phyloP scores from a whole-genome alignment of 2,113 vertebrate genomes.

The Podilymbus podiceps region DNA sequence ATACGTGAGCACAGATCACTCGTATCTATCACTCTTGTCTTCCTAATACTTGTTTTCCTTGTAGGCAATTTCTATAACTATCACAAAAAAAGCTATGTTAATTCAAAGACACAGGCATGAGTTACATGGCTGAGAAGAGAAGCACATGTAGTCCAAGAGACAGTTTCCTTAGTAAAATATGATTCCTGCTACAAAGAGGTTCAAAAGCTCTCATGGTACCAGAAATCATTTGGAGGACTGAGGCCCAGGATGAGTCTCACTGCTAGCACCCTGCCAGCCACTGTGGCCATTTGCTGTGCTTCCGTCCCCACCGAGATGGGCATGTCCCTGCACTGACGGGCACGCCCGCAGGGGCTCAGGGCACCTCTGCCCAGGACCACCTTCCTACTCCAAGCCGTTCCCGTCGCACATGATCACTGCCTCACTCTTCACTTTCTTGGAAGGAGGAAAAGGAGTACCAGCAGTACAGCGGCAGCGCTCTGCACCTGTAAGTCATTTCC shows the following conservation, averaged over 20 bases:
- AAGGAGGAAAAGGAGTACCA: not conserved
- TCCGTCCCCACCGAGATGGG: rapidly evolving
- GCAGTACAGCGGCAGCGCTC: not conserved
- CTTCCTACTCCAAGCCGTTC: not conserved
- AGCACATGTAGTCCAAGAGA: not conserved
- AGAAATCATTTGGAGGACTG: not conserved
- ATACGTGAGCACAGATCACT: not conserved
- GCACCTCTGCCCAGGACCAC: not conserved
- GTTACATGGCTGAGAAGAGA: not conserved
- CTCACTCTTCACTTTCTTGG: not conserved
- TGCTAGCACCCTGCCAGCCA: rapidly evolving
- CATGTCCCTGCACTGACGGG: not conserved
- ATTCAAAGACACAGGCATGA: not conserved
- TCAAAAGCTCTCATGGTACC: not conserved
- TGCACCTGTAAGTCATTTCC: not conserved
- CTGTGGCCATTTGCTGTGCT: not conserved
- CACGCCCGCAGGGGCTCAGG: rapidly evolving
- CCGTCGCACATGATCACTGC: rapidly evolving
- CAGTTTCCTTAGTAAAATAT: not conserved
- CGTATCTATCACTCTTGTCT: not conserved
- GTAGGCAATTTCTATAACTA: not conserved
- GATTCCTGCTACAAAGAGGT: not conserved
- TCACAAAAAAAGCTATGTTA: not conserved
- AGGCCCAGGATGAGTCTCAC: not conserved
- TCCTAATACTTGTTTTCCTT: not conserved